Evolutionary conservation across 92 coral and sea anemone species (phyloP).

Genomic region (Plumapathes pennacea): DNA sequence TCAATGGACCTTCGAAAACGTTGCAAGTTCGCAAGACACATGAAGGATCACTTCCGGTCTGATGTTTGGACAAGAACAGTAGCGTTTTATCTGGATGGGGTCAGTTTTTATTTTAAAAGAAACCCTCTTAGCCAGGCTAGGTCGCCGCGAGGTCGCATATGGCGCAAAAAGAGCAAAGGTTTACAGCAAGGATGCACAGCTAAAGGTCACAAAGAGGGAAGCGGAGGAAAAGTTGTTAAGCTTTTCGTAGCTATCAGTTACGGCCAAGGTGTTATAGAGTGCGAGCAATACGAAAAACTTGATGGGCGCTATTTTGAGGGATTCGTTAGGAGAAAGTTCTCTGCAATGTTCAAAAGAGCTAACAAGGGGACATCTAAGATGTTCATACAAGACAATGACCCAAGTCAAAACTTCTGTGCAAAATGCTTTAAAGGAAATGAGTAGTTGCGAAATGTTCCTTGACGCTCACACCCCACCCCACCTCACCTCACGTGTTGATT

Average conservation of each 20-base stretch:
- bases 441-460: too few relatives aligned
- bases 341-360: slow-evolving; percentile 1
- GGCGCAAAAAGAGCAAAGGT: slow-evolving; percentile 35
- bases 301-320: slow-evolving; percentile 4
- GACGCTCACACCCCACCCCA: too few relatives aligned
- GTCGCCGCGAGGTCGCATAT: slow-evolving; percentile 22
- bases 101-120: slow-evolving; percentile 27
- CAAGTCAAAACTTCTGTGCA: slow-evolving; percentile 29
- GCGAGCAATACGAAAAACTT: slow-evolving; percentile 22
- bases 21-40: slow-evolving; percentile 21
- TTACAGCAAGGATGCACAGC: slow-evolving; percentile 24
- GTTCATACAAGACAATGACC: slow-evolving; percentile 34
- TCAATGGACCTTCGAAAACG: slow-evolving; percentile 11
- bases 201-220: slow-evolving; percentile 29
- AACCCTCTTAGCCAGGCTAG: slow-evolving; percentile 26
- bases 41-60: background rate
- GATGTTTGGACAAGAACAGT: slow-evolving; percentile 33
- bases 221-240: slow-evolving; percentile 22
- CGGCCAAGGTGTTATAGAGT: slow-evolving; percentile 26
- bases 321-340: slow-evolving; percentile 5
- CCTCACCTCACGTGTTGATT: too few relatives aligned
- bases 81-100: slow-evolving; percentile 41
- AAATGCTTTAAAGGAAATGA: too few relatives aligned
- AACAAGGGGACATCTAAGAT: slow-evolving; percentile 10
- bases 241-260: slow-evolving; percentile 28